Conservation (phyloP, 1,140 invertebrate genomes). For the Anoplophora glabripennis region DNA sequence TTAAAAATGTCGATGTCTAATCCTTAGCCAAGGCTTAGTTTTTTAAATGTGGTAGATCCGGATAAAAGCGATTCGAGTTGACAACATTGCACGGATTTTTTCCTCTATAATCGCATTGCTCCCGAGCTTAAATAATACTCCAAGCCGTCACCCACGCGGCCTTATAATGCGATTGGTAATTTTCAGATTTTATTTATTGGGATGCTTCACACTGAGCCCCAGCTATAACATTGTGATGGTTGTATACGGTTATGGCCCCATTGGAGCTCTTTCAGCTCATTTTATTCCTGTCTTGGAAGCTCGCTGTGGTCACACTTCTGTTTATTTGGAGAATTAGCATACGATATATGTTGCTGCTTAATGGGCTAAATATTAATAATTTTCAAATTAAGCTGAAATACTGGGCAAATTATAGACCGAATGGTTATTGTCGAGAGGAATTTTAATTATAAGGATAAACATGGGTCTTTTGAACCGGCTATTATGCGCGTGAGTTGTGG, state of each 20-base stretch:
- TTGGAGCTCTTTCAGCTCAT: background rate
- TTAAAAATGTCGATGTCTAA: no score
- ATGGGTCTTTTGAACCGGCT: background rate
- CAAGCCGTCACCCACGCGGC: no score
- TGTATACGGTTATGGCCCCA: background rate
- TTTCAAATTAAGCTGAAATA: conserved; percentile 13
- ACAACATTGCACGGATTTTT: no score
- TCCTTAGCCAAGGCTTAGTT: no score
- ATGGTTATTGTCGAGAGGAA: conserved; percentile 6
- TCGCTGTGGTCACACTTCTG: conserved; percentile 7
- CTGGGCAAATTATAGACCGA: background rate
- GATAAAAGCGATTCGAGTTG: no score
- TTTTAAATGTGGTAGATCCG: no score
- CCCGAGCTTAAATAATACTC: no score
- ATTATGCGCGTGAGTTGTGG: no score
- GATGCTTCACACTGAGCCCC: background rate
- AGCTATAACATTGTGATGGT: conserved; percentile 2
- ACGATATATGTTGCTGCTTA: conserved; percentile 6
- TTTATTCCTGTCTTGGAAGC: background rate
- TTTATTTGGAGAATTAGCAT: conserved; percentile 14
- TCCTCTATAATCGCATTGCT: no score
- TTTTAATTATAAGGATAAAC: conserved; percentile 13
- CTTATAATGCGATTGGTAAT: background rate
- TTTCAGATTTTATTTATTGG: background rate
- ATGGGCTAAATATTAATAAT: conserved; percentile 13